Evolutionary conservation across 2,113 vertebrate species (phyloP), one percentile per base, ranked within the genome.

Genomic region (Atractosteus spatula): DNA sequence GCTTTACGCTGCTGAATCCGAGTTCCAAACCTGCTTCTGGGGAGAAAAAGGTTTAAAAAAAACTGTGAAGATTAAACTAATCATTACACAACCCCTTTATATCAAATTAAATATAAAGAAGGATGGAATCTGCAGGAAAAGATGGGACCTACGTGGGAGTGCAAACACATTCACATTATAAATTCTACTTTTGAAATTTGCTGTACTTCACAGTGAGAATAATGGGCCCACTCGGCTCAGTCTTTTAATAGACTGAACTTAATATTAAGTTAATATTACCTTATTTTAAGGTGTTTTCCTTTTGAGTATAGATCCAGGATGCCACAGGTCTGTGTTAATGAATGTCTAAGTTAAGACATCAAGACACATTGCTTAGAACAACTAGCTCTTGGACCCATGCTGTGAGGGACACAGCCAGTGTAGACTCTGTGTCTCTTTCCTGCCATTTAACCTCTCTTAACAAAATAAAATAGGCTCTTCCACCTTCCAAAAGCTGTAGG

Each of bases 361-460:
- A 59, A 12, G n/a, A 0, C 7, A 3, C 56, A 59, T 14, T 12
- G 7, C 56, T 59, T 59, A 14, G 56, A 59, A n/a, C 11, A 59
- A 59, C 11, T 59, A 59, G 3, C 7, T 59, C 7, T 12, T 13
- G 7, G 56, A 59, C 2, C 56, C 56, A 13, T 12, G 7, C 56
- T 59, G 3, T 14, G 11, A 59, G 56, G 13, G 11, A 59, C 62
- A 10, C 17, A 29, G 29, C 29, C 29, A 29, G 62, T 64, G 62
- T 17, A 64, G 62, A 64, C 62, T 64, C 17, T 7, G 62, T 70
- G 55, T 12, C 69, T 44, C 44, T 64, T 71, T 71, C 70, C 59
- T 71, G 59, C 16, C 13, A 14, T 54, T 41, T 51, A 64, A 16
- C 16, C 1, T 3, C 41, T 3, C 16, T 64, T 54, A 71, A 13